phyloP scores from a whole-genome alignment of 2,888 invertebrate species.

The Athalia cordata region DNA sequence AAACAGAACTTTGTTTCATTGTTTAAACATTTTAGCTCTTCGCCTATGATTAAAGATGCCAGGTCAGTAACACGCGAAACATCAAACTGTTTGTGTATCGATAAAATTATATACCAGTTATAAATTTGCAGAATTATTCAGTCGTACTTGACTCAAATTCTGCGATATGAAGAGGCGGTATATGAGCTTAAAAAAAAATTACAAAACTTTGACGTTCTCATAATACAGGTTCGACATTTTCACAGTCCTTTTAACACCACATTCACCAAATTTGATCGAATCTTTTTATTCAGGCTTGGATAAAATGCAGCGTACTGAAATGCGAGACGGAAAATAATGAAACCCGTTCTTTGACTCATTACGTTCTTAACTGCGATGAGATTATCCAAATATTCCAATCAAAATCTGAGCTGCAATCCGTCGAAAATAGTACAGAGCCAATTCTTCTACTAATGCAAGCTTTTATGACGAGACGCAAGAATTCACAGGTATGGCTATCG shows the following conservation, averaged over 20 bases:
- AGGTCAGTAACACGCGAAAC: conserved; percentile 55
- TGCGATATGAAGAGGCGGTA: conserved; percentile 55
- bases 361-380: conserved; percentile 59
- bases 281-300: conserved; percentile 62
- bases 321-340: conserved; percentile 57
- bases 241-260: neutral
- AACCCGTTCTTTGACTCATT: conserved; percentile 59
- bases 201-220: conserved; percentile 61
- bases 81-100: neutral
- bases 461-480: conserved; percentile 59
- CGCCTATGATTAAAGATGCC: conserved; percentile 66
- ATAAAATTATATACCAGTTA: conserved; percentile 34
- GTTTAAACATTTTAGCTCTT: conserved; percentile 67
- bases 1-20: conserved; percentile 65
- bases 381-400: conserved; percentile 61
- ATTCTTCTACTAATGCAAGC: conserved; percentile 62
- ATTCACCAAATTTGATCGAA: neutral
- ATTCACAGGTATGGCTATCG: conserved; percentile 56
- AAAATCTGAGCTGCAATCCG: conserved; percentile 57
- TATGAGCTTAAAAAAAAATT: conserved; percentile 60
- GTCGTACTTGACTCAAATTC: conserved; percentile 61
- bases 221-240: conserved; percentile 63
- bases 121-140: conserved; percentile 62
- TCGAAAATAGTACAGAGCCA: conserved; percentile 60
- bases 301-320: conserved; percentile 66